Evolutionary conservation across 2,888 invertebrate genomes (phyloP), one percentile per base, ranked within the genome.

Genomic region (Thyatira batis): DNA sequence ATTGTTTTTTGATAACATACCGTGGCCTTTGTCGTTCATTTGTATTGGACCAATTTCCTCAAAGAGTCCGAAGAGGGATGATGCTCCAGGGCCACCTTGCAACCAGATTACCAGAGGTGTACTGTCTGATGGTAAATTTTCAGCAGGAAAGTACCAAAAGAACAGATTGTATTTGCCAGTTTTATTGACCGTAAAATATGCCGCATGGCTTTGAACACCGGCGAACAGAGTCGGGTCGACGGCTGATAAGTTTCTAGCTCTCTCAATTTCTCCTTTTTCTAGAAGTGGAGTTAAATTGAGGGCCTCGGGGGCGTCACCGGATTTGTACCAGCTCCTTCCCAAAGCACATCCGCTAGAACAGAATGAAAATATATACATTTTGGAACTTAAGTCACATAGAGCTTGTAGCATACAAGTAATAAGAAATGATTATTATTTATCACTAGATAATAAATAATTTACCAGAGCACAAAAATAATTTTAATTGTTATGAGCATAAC

Each of bases 71-170:
- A 71, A 82, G 10, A 90, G 58, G 0, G 87, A 88, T 2, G 89
- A 85, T 2, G 63, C 69, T 3, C 90, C 90, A 10, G 89, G 90
- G 0, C 90, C 90, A 11, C 90, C 90, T 68, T 91, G 87, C 1
- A 89, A 73, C 90, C 89, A 91, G 27, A 89, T 61, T n/a, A 89
- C 58, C 50, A 85, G 69, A 3, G 89, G 89, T 6, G 86, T 80
- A 10, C 56, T 66, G 4, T 72, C 68, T 10, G 73, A 76, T 87
- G 50, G 43, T 44, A 53, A 17, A 3, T 33, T 54, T 48, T 58
- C 82, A 0, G 94, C 93, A 0, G 95, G 95, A 71, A 96, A 95
- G 73, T 94, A 96, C 95, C 95, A 96, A 80, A 96, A 95, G 83
- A 95, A 96, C 71, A 95, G 81, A 75, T 96, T 95, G n/a, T 95